phyloP scores from a whole-genome alignment of 2,888 invertebrate genomes.

The Drosophila siamana region DNA sequence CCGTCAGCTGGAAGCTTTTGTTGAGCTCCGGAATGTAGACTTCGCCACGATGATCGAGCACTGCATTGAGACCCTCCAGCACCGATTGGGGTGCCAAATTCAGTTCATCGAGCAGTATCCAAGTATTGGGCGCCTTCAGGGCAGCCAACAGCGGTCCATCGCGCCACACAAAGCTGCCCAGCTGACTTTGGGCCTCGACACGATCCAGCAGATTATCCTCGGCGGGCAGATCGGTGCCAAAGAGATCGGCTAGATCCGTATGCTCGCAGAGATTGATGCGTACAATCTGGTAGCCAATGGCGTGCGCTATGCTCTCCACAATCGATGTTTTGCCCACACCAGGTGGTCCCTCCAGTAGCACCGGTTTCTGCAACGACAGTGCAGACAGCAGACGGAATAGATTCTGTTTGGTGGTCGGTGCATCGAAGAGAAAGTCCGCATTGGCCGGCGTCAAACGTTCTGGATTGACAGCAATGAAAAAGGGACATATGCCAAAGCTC shows the following conservation, averaged over 20 bases:
- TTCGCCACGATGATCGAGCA: constrained; percentile 98
- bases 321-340: constrained; percentile 99
- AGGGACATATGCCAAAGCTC: constrained; percentile 91
- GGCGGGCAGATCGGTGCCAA: constrained; percentile 98
- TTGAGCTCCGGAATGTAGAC: constrained; percentile 98
- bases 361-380: constrained; percentile 95
- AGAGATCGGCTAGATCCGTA: constrained; percentile 99
- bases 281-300: constrained; percentile 93
- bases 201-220: constrained; percentile 89
- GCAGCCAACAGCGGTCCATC: constrained; percentile 98
- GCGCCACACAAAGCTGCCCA: constrained; percentile 96
- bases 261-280: constrained; percentile 99
- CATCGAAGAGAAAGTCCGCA: constrained; percentile 89
- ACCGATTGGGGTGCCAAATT: constrained; percentile 99
- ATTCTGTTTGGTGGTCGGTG: constrained; percentile 93
- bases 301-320: constrained; percentile 94
- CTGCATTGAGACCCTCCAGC: constrained; percentile 98
- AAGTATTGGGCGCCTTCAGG: constrained; percentile 93
- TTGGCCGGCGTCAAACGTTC: constrained; percentile 49
- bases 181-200: constrained; percentile 45
- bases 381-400: constrained; percentile 94
- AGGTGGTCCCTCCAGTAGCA: constrained; percentile 98
- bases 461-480: constrained; percentile 86
- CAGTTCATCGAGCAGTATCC: constrained; percentile 98
- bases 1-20: constrained; percentile 91